Conservation (phyloP, 2,113 vertebrate genomes). For the Rousettus leschenaultii region DNA sequence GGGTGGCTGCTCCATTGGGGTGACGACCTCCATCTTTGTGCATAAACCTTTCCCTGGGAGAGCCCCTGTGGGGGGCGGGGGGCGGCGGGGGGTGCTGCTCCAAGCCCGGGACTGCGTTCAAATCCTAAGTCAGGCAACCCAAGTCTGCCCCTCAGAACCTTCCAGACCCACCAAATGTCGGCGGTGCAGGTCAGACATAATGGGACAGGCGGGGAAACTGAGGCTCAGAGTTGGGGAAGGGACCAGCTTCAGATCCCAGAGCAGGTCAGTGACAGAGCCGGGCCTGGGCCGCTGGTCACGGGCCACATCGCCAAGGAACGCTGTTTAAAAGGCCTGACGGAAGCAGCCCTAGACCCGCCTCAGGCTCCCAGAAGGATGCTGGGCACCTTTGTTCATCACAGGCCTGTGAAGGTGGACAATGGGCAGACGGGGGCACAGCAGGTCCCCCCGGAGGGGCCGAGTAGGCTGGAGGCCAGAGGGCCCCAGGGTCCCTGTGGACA, state of each 20-base stretch:
- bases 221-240: neutral
- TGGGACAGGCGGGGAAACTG: neutral
- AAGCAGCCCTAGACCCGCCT: rapidly evolving
- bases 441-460: rapidly evolving
- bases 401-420: rapidly evolving
- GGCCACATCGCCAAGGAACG: rapidly evolving
- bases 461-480: no score
- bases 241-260: rapidly evolving
- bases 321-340: neutral
- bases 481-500: rapidly evolving
- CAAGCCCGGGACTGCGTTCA: neutral
- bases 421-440: rapidly evolving
- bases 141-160: neutral
- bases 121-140: neutral
- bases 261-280: rapidly evolving
- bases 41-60: rapidly evolving
- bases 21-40: rapidly evolving
- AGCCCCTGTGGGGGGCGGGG: neutral
- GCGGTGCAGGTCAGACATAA: neutral
- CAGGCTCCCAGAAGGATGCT: neutral
- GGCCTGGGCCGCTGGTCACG: rapidly evolving
- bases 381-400: rapidly evolving
- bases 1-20: rapidly evolving
- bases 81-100: no score
- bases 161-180: neutral